Conservation (phyloP, 2,113 vertebrate genomes). For the Ornithorhynchus anatinus region DNA sequence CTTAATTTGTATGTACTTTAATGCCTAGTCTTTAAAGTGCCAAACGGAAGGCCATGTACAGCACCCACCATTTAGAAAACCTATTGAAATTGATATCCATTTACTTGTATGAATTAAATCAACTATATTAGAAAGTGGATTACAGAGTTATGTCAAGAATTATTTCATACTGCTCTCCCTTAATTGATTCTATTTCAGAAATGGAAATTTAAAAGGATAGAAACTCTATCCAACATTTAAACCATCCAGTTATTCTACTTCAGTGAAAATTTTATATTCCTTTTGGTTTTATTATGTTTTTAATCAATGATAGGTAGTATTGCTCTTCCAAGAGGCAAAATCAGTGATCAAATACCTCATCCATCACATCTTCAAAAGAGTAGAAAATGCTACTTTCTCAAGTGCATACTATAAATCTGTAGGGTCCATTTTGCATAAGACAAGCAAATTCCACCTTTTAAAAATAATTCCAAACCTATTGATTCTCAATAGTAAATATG, state of each 20-base stretch:
- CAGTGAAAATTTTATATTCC: slow-evolving; percentile 54
- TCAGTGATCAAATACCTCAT: not conserved
- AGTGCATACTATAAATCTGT: not conserved
- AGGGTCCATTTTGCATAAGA: not conserved
- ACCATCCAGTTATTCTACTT: slow-evolving; percentile 43
- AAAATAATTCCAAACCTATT: too few species aligned
- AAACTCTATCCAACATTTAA: slow-evolving; percentile 50
- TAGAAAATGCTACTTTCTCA: not conserved
- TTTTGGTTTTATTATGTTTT: slow-evolving; percentile 44
- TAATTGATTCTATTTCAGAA: slow-evolving; percentile 62
- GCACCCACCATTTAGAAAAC: slow-evolving; percentile 43
- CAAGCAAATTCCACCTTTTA: not conserved
- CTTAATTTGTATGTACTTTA: slow-evolving; percentile 29
- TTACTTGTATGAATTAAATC: slow-evolving; percentile 54
- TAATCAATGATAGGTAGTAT: slow-evolving; percentile 33
- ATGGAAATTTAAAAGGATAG: slow-evolving; percentile 54
- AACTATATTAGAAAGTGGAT: slow-evolving; percentile 50
- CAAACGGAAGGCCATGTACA: slow-evolving; percentile 17
- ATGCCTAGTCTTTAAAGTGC: slow-evolving; percentile 38
- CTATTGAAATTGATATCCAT: slow-evolving; percentile 58
- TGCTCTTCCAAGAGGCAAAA: slow-evolving; percentile 33
- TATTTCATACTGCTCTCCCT: slow-evolving; percentile 58
- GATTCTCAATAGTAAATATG: too few species aligned
- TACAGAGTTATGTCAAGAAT: slow-evolving; percentile 57
- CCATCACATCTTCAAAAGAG: slow-evolving; percentile 3